phyloP scores from a whole-genome alignment of 1,140 invertebrate species.

The Cryptotermes secundus region DNA sequence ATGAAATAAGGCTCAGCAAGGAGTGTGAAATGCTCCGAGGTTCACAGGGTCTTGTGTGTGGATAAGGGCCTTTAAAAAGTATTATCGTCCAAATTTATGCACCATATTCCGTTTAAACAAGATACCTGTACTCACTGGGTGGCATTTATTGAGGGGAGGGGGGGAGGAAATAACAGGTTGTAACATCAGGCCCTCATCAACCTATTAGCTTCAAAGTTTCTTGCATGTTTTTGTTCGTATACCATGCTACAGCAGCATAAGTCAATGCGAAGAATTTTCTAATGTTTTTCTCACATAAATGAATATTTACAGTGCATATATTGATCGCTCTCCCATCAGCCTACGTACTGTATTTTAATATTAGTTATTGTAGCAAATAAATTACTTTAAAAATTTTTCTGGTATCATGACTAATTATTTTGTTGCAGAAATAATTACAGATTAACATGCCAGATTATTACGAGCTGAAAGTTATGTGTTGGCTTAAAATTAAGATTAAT shows the following conservation, averaged over 20 bases:
- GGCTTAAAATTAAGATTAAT: too few relatives aligned
- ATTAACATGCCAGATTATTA: too few relatives aligned
- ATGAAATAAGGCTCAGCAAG: not conserved
- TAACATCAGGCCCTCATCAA: not conserved
- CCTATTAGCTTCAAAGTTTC: too few relatives aligned
- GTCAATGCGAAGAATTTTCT: not conserved
- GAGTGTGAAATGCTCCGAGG: conserved; percentile 8
- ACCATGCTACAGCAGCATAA: not conserved
- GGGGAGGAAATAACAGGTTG: conserved; percentile 4
- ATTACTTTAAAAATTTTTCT: too few relatives aligned
- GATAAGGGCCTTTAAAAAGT: not conserved
- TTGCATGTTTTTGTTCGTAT: not conserved
- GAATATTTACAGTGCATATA: not conserved
- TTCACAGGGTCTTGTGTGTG: not conserved
- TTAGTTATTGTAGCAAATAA: not conserved
- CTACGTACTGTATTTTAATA: not conserved
- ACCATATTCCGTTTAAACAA: conserved; percentile 3
- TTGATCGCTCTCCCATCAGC: not conserved
- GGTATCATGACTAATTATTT: too few relatives aligned
- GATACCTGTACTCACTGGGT: not conserved
- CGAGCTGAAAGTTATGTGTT: too few relatives aligned
- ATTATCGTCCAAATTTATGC: conserved; percentile 9
- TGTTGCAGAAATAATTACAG: too few relatives aligned
- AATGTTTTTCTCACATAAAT: not conserved
- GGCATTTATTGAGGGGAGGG: not conserved